Conservation (phyloP, 2,888 invertebrate species). For the Noctua janthe region DNA sequence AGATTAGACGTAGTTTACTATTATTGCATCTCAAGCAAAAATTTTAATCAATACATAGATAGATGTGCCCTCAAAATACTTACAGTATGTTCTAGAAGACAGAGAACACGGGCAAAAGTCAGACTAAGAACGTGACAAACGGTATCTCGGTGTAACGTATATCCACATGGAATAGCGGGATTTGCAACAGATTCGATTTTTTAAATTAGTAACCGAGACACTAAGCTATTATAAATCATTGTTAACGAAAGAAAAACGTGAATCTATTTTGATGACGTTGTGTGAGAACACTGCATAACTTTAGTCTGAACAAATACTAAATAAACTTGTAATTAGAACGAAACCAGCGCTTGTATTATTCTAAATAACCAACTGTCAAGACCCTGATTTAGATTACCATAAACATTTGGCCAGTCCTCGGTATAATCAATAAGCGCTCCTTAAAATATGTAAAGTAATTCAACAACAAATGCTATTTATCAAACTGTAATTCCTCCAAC, state of each 20-base stretch:
- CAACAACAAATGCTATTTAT: slow-evolving; percentile 44
- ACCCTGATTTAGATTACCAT: slow-evolving; percentile 15
- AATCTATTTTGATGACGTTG: not conserved
- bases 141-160: not conserved
- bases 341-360: not conserved
- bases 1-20: not conserved
- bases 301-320: not conserved
- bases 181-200: not conserved
- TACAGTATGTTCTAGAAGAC: not conserved
- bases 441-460: slow-evolving; percentile 40
- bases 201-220: not conserved
- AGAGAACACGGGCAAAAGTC: not conserved
- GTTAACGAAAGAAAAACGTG: not conserved
- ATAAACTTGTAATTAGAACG: not conserved
- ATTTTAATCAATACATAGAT: not conserved
- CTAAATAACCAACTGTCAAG: not conserved
- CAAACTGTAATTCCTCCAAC: slow-evolving; percentile 25
- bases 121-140: not conserved
- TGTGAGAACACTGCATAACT: not conserved
- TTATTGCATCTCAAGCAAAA: not conserved
- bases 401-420: not conserved
- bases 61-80: not conserved
- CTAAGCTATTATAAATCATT: not conserved
- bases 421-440: slow-evolving; percentile 1
- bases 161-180: not conserved